Percentiles rank a stretch among this genome's conserved stretches.
Conservation (phyloP, 2,888 invertebrate genomes). For the Malthinus seriepunctatus region DNA sequence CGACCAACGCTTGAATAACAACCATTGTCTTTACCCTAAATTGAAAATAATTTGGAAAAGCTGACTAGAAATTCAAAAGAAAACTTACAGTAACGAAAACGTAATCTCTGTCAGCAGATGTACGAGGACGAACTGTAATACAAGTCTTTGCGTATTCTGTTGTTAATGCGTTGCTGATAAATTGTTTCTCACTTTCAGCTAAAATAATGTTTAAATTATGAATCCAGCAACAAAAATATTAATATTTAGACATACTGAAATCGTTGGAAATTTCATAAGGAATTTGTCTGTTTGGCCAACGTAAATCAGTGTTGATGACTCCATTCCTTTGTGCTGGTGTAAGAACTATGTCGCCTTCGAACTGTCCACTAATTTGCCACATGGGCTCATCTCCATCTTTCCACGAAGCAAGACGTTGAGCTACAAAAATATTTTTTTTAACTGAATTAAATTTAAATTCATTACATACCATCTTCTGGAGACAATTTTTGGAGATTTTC, state of each 20-base stretch:
- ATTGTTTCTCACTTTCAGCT: constrained; percentile 1
- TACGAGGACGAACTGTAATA: constrained; percentile 5
- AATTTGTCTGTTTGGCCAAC: constrained; percentile 9
- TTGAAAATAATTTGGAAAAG: background rate
- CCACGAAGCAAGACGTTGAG: background rate
- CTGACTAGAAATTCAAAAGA: background rate
- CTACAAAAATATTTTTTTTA: background rate
- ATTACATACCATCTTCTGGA: too few relatives aligned
- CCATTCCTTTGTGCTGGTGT: too few relatives aligned
- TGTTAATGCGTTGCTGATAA: background rate
- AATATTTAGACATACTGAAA: constrained; percentile 5
- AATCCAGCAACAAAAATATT: too few relatives aligned
- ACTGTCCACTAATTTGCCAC: constrained; percentile 20
- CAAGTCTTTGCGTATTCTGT: constrained; percentile 12
- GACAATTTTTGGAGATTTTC: too few relatives aligned
- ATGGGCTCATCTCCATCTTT: background rate
- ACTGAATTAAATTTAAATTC: too few relatives aligned
- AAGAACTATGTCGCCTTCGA: constrained; percentile 20
- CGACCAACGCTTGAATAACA: constrained; percentile 7
- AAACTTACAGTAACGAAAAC: constrained; percentile 18
- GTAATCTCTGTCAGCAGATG: constrained; percentile 7
- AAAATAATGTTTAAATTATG: constrained; percentile 1
- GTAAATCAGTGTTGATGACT: background rate
- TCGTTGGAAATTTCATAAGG: constrained; percentile 8
- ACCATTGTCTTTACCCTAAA: constrained; percentile 9